Evolutionary conservation across 2,888 invertebrate genomes (phyloP).

Genomic region (Tenodera sinensis): DNA sequence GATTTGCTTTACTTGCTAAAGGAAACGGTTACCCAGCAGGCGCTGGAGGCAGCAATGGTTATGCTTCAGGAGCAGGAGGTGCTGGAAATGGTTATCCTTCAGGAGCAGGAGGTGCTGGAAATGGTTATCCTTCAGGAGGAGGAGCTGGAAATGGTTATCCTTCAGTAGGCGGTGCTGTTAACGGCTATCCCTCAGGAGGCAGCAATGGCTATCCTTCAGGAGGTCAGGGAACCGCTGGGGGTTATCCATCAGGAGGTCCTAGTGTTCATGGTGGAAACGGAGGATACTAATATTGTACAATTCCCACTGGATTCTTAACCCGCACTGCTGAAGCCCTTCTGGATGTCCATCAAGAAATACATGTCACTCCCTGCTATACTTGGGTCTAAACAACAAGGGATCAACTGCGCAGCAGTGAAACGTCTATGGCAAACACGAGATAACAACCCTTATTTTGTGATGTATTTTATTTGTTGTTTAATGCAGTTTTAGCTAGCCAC

Average conservation of each 20-base stretch:
- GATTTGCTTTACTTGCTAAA: not conserved
- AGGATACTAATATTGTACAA: not conserved
- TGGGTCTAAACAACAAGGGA: too few relatives aligned
- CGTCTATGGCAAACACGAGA: not conserved
- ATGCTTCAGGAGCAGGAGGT: conserved; percentile 10
- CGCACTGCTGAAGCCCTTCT: not conserved
- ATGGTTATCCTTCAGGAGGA: too few relatives aligned
- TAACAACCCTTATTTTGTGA: not conserved
- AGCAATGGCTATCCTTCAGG: too few relatives aligned
- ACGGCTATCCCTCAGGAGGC: not conserved
- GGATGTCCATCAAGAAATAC: too few relatives aligned
- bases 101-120: not conserved
- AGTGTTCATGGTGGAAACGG: conserved; percentile 2
- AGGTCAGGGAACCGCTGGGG: not conserved
- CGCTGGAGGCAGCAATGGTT: not conserved
- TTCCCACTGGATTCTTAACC: not conserved
- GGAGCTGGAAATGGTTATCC: not conserved
- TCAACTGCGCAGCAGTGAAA: not conserved
- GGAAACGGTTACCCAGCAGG: not conserved
- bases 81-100: conserved; percentile 8
- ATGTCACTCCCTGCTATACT: too few relatives aligned
- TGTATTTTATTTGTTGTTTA: not conserved
- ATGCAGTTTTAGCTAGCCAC: not conserved
- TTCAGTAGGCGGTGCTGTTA: not conserved
- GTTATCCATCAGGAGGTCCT: conserved; percentile 24